Percentiles rank a stretch among this genome's conserved stretches.
Evolutionary conservation across 2,797 vertebrate species (phyloP).

Genomic region (Amniataba percoides): DNA sequence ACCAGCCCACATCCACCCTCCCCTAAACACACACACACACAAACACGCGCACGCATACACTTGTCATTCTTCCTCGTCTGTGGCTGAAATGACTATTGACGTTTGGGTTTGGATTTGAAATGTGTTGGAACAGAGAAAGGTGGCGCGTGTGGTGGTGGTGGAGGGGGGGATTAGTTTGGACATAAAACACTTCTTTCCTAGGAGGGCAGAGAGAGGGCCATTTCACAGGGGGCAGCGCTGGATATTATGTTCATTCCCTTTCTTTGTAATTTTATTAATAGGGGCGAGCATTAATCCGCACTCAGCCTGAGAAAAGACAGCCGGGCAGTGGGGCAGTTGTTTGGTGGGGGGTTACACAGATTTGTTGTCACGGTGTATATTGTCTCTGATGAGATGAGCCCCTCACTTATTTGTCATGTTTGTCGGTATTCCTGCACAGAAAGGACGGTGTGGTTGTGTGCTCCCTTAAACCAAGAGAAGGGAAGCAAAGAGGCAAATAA

Average conservation of each 20-base stretch:
- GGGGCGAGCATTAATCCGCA: slow-evolving; percentile 56
- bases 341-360: slow-evolving; percentile 33
- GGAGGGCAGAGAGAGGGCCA: slow-evolving; percentile 49
- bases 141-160: slow-evolving; percentile 10
- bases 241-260: slow-evolving; percentile 57
- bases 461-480: slow-evolving; percentile 18
- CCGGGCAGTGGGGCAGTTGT: slow-evolving; percentile 19
- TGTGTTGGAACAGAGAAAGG: slow-evolving; percentile 63
- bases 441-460: slow-evolving; percentile 18
- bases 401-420: slow-evolving; percentile 29
- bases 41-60: slow-evolving; percentile 29
- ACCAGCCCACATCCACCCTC: not conserved
- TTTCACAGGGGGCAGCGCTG: slow-evolving; percentile 51
- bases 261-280: slow-evolving; percentile 64
- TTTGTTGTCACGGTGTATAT: slow-evolving; percentile 24
- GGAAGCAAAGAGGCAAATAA: slow-evolving; percentile 2
- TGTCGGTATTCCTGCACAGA: slow-evolving; percentile 30
- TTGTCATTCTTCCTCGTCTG: slow-evolving; percentile 63
- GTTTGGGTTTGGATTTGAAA: slow-evolving; percentile 82
- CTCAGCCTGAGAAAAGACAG: slow-evolving; percentile 49
- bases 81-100: slow-evolving; percentile 83
- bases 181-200: slow-evolving; percentile 58
- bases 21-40: slow-evolving; percentile 25
- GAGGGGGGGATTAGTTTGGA: slow-evolving; percentile 42
- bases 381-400: slow-evolving; percentile 19